Conservation (phyloP, 2,888 invertebrate genomes). For the Parnassius apollo region DNA sequence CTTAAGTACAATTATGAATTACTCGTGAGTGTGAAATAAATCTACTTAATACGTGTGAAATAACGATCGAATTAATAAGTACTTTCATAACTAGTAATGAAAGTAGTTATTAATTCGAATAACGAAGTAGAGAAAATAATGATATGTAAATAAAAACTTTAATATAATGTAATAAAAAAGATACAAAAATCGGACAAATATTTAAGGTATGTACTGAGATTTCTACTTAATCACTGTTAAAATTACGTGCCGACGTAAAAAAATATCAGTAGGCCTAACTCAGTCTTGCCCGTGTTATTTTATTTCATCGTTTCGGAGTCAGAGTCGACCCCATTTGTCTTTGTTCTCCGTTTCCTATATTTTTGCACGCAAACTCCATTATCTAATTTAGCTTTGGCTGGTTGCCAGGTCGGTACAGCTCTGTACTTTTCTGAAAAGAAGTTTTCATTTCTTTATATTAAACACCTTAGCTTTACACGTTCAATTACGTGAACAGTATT, state of each 20-base stretch:
- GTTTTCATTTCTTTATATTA: constrained; percentile 71
- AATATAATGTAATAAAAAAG: too few relatives aligned
- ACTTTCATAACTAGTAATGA: too few relatives aligned
- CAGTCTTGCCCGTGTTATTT: constrained; percentile 70
- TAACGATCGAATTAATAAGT: too few relatives aligned
- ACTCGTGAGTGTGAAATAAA: too few relatives aligned
- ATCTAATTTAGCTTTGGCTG: constrained; percentile 81
- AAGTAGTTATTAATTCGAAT: too few relatives aligned
- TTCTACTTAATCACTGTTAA: constrained; percentile 42
- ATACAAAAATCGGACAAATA: too few relatives aligned
- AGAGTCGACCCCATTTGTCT: constrained; percentile 78
- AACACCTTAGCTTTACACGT: constrained; percentile 70
- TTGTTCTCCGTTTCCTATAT: constrained; percentile 81
- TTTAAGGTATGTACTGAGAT: constrained; percentile 42
- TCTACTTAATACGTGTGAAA: too few relatives aligned
- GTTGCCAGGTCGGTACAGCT: constrained; percentile 77
- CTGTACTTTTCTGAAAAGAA: constrained; percentile 70
- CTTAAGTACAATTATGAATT: too few relatives aligned
- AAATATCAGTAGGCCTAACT: constrained; percentile 44
- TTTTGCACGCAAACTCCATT: constrained; percentile 82
- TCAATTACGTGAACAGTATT: constrained; percentile 48
- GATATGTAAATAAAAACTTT: too few relatives aligned
- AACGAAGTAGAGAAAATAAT: too few relatives aligned
- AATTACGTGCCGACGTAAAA: constrained; percentile 49
- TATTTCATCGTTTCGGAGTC: constrained; percentile 72